These are phyloP conservation scores for Clunio marinus DNA, from an alignment of 2,888 invertebrate genomes.

Conservation along the genomic window DNA sequence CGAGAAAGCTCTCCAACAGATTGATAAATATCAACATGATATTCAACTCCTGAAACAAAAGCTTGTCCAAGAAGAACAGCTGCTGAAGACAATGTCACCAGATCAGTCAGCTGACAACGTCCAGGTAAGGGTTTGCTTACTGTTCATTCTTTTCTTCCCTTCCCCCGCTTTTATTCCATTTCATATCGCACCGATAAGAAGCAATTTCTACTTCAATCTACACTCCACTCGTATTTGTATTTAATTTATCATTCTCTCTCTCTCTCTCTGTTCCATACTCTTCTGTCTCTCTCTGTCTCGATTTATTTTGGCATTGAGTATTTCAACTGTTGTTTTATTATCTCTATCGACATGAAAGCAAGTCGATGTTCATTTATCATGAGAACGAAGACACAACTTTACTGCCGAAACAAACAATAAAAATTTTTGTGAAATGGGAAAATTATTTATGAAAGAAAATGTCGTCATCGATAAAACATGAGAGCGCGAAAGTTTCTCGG, in stretches of 20 bases:
- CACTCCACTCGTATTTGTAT: slow-evolving; percentile 5
- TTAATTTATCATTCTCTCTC: background rate
- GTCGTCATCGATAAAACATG: slow-evolving; percentile 19
- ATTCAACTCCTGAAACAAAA: slow-evolving; percentile 78
- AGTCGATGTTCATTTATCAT: slow-evolving; percentile 12
- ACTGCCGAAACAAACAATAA: background rate
- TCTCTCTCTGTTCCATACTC: slow-evolving; percentile 1
- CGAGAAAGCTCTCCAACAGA: slow-evolving; percentile 73
- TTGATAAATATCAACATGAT: slow-evolving; percentile 84
- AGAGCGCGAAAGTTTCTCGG: background rate
- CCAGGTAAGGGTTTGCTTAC: slow-evolving; percentile 39
- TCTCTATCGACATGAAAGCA: background rate
- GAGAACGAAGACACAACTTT: too few species aligned
- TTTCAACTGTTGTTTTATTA: slow-evolving; percentile 11
- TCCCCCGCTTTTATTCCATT: background rate
- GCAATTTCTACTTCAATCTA: slow-evolving; percentile 17
- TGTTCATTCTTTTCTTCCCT: slow-evolving; percentile 1
- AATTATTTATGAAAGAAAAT: slow-evolving; percentile 8
- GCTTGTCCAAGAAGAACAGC: slow-evolving; percentile 82
- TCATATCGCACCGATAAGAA: slow-evolving; percentile 18
- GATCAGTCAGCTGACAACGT: slow-evolving; percentile 31
- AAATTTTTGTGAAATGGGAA: background rate
- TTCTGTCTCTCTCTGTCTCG: background rate
- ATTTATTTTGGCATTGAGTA: background rate
- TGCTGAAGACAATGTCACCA: slow-evolving; percentile 52